Evolutionary conservation across 2,888 invertebrate genomes (phyloP), one percentile per base, ranked within the genome.

Genomic region (Drosophila testacea): DNA sequence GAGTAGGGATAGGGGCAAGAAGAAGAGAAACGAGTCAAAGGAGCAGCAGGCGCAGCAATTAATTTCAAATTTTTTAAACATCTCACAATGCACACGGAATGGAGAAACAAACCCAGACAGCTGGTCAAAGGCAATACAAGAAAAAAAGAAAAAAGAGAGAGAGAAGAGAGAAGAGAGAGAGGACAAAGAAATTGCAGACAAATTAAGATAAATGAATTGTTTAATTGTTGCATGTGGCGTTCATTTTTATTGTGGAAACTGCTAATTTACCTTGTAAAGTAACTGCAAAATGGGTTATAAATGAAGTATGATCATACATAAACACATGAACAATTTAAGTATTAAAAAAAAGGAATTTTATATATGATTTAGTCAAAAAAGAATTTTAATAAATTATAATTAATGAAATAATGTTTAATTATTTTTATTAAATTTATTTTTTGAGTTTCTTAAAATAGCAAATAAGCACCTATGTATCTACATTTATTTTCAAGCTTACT

Each of bases 161-260:
- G 41, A 27, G 11, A 41, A 22, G 7, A 30, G 41, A 27, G 11
- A 41, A 41, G 13, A 4, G 10, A 16, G 50, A 0, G 41, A 30
- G 7, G 44, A 13, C 10, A 30, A 11, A 63, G 69, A 75, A 81
- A 81, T 80, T 81, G 78, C 82, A 84, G 83, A 84, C 90, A 90
- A 88, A 88, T 88, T 88, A 88, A 90, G 88, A 90, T 88, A 84
- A 88, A 88, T 88, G 90, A 79, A 90, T 90, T 87, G 89, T 90
- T 84, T 88, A 90, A 83, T 78, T 81, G 86, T 83, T 88, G 79
- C 82, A 82, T 81, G 75, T 71, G 65, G 81, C 50, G 61, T 55
- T 57, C 69, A 66, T 50, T 59, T 62, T 42, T 42, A 57, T 77
- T 72, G 44, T 63, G 60, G 50, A 48, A 39, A 59, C 65, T 67